A percentile compares a stretch with the other conserved stretches of the same genome.
Conservation (phyloP, 2,888 invertebrate species). For the Ectobius pallidus region DNA sequence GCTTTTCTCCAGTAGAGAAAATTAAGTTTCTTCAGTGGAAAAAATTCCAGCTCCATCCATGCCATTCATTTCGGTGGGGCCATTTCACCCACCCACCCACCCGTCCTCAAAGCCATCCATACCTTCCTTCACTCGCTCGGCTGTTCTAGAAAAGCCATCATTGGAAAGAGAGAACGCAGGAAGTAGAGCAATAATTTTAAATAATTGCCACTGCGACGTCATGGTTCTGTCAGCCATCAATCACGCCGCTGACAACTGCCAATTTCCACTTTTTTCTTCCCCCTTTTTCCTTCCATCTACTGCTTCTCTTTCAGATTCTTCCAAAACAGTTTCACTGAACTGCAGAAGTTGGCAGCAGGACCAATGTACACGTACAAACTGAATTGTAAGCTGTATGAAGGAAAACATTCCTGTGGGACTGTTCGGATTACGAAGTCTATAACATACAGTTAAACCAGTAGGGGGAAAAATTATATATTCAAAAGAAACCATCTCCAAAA, state of each 20-base stretch:
- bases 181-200: conserved; percentile 39
- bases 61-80: not conserved
- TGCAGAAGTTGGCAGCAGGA: too few relatives aligned
- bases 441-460: too few relatives aligned
- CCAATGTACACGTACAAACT: too few relatives aligned
- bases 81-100: not conserved
- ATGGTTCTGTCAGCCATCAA: conserved; percentile 41
- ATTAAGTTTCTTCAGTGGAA: not conserved
- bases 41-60: not conserved
- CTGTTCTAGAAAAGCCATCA: conserved; percentile 12
- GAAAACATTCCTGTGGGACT: too few relatives aligned
- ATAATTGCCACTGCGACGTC: conserved; percentile 41
- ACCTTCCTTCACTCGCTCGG: not conserved
- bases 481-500: too few relatives aligned
- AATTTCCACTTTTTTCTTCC: conserved; percentile 34
- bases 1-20: too few relatives aligned
- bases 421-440: too few relatives aligned
- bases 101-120: not conserved
- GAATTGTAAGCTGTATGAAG: too few relatives aligned
- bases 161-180: conserved; percentile 27
- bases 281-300: conserved; percentile 3
- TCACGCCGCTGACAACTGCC: conserved; percentile 40
- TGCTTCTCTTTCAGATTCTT: not conserved
- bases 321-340: not conserved
- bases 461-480: too few relatives aligned